phyloP scores from a whole-genome alignment of 2,113 vertebrate species.

The Bothrops jararaca region DNA sequence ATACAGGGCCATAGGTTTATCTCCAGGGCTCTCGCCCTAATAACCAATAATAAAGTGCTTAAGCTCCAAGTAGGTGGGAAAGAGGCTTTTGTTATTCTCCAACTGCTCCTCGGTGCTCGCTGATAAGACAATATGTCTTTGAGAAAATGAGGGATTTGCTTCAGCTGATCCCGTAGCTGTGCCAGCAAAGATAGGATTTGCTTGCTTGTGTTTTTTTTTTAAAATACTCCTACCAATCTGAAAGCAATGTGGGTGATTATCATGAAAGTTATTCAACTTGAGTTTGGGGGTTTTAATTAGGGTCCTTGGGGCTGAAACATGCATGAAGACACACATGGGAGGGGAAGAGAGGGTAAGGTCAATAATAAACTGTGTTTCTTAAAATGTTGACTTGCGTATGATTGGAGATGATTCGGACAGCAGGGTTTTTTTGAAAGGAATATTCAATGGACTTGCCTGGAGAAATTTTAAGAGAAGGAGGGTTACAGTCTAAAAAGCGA shows the following conservation, averaged over 20 bases:
- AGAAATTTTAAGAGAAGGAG: neutral
- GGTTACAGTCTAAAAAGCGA: neutral
- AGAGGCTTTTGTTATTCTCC: constrained; percentile 58
- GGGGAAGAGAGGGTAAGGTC: neutral
- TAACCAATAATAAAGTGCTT: constrained; percentile 68
- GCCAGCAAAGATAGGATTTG: neutral
- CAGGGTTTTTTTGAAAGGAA: neutral
- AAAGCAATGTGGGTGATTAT: neutral
- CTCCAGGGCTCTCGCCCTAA: constrained; percentile 63
- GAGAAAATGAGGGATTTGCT: constrained; percentile 56
- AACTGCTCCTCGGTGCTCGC: constrained; percentile 55
- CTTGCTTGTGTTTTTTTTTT: neutral
- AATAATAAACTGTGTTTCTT: neutral
- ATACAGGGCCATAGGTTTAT: constrained; percentile 69
- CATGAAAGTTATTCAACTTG: neutral
- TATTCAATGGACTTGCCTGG: neutral
- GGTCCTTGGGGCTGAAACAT: neutral
- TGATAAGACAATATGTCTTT: constrained; percentile 67
- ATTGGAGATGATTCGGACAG: neutral
- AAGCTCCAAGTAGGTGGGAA: constrained; percentile 63
- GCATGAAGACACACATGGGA: neutral
- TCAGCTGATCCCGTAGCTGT: constrained; percentile 26
- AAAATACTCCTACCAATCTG: constrained; percentile 22
- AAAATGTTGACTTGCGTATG: neutral
- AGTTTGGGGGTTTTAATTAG: neutral